Percentiles rank a stretch among this genome's conserved stretches.
Evolutionary conservation across 2,113 vertebrate genomes (phyloP).

Genomic region (Ciconia maguari): DNA sequence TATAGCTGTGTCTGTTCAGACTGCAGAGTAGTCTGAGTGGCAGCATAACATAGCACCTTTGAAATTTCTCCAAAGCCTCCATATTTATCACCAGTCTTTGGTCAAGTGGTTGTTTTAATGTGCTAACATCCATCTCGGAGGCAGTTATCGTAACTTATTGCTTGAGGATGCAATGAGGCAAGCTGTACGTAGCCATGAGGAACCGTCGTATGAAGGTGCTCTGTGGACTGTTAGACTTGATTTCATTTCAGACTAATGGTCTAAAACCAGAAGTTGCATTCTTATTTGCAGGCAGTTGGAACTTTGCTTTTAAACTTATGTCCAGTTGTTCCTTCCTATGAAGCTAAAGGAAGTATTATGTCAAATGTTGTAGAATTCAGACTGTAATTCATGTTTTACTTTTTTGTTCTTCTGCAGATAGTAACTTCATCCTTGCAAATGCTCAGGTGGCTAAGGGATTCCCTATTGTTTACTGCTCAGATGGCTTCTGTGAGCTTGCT

Average conservation of each 20-base stretch:
- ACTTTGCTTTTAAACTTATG: background rate
- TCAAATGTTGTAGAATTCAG: background rate
- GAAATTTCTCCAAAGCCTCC: background rate
- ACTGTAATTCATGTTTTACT: background rate
- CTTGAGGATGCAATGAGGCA: background rate
- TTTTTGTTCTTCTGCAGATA: constrained; percentile 80
- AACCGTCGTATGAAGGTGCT: background rate
- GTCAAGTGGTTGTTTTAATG: background rate
- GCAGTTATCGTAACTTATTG: background rate
- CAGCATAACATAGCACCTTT: too few species aligned
- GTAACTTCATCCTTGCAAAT: constrained; percentile 98
- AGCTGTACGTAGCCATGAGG: background rate
- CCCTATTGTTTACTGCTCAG: constrained; percentile 98
- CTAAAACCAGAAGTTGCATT: background rate
- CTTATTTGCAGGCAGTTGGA: background rate
- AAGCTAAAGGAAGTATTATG: background rate
- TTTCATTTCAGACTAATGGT: background rate
- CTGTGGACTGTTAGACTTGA: background rate
- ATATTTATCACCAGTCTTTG: background rate
- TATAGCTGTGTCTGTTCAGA: background rate
- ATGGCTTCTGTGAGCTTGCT: constrained; percentile 98
- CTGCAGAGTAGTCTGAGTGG: background rate
- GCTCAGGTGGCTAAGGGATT: constrained; percentile 96
- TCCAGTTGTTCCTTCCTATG: background rate
- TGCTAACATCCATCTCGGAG: background rate